Percentiles rank a stretch among this genome's conserved stretches.
Evolutionary conservation across 1,140 invertebrate genomes (phyloP).

Genomic region (Macrocentrus cingulum): DNA sequence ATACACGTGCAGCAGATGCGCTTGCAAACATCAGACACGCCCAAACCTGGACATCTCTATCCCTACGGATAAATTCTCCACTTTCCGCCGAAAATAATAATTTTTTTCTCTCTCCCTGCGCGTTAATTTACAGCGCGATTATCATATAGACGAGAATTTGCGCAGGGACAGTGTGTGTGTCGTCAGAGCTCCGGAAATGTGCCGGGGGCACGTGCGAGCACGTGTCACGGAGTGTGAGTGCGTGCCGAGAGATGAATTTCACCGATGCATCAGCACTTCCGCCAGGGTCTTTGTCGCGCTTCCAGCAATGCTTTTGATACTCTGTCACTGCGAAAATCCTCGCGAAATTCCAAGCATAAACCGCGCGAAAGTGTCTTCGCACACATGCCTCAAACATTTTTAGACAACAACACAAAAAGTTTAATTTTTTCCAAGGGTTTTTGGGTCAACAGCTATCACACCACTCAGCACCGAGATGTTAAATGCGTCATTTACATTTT

Average conservation of each 20-base stretch:
- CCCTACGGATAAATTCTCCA: too few relatives aligned
- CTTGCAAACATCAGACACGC: background rate
- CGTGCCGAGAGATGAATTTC: slow-evolving; percentile 34
- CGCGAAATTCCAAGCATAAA: background rate
- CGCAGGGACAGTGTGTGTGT: too few relatives aligned
- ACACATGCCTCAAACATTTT: background rate
- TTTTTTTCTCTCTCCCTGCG: slow-evolving; percentile 22
- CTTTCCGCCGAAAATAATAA: too few relatives aligned
- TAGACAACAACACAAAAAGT: background rate
- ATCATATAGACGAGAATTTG: slow-evolving; percentile 53
- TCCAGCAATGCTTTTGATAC: slow-evolving; percentile 9
- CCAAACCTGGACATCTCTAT: slow-evolving; percentile 14
- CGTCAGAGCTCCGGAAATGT: slow-evolving; percentile 33
- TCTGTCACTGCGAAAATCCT: background rate
- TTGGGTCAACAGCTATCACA: too few relatives aligned
- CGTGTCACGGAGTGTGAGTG: slow-evolving; percentile 32
- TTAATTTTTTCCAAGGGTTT: background rate
- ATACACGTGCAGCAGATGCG: slow-evolving; percentile 3
- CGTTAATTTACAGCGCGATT: slow-evolving; percentile 48
- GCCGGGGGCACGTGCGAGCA: slow-evolving; percentile 39
- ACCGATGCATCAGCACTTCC: slow-evolving; percentile 21
- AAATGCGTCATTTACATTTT: too few relatives aligned
- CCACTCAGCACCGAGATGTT: too few relatives aligned
- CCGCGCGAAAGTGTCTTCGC: background rate
- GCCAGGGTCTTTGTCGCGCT: background rate